Evolutionary conservation across 2,888 invertebrate species (phyloP).

Genomic region (Eupeodes latifasciatus): DNA sequence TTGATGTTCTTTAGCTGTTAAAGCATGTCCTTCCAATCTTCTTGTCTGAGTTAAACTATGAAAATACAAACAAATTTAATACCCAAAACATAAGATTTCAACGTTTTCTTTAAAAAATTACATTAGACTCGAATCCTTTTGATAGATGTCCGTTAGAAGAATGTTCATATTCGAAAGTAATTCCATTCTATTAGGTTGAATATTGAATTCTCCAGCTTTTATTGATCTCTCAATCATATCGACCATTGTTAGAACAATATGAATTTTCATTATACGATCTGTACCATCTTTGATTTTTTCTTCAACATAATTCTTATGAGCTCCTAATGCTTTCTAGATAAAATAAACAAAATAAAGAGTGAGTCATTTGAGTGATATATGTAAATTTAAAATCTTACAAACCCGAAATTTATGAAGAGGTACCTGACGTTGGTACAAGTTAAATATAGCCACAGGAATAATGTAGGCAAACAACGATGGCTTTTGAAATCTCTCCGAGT

Average conservation of each 20-base stretch:
- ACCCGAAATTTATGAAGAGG: slow-evolving; percentile 33
- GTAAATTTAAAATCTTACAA: background rate
- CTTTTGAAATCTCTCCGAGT: slow-evolving; percentile 48
- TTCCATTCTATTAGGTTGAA: slow-evolving; percentile 48
- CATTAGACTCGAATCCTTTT: slow-evolving; percentile 43
- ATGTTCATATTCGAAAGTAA: slow-evolving; percentile 54
- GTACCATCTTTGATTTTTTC: slow-evolving; percentile 24
- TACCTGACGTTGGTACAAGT: slow-evolving; percentile 39
- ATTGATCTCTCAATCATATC: slow-evolving; percentile 63
- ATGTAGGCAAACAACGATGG: slow-evolving; percentile 52
- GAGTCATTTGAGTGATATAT: background rate
- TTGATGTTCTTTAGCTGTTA: slow-evolving; percentile 33
- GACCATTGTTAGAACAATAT: slow-evolving; percentile 58
- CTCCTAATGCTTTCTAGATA: slow-evolving; percentile 56
- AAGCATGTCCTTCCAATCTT: slow-evolving; percentile 33
- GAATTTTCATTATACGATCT: slow-evolving; percentile 58
- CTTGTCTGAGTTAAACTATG: slow-evolving; percentile 41
- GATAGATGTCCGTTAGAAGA: slow-evolving; percentile 45
- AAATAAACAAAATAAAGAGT: background rate
- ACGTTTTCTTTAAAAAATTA: slow-evolving; percentile 13
- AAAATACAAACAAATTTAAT: background rate
- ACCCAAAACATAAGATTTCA: background rate
- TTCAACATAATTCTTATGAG: slow-evolving; percentile 57
- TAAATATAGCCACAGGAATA: slow-evolving; percentile 63
- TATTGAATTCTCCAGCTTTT: slow-evolving; percentile 15